Percentiles rank a stretch among this genome's conserved stretches.
Evolutionary conservation across 2,888 invertebrate genomes (phyloP).

Genomic region (Hirtodrosophila duncani): DNA sequence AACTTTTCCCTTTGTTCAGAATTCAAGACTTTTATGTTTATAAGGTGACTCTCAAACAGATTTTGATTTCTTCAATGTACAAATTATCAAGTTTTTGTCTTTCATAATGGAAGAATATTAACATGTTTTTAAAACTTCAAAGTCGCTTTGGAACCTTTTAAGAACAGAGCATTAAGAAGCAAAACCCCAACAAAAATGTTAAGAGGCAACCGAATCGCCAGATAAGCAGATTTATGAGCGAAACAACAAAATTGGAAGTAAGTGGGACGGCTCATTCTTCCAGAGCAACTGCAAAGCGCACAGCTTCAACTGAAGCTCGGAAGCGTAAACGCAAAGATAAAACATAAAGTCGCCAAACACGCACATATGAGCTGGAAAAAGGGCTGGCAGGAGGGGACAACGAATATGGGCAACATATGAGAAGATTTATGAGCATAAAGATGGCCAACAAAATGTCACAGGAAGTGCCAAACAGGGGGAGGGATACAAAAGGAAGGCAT

Average conservation of each 20-base stretch:
- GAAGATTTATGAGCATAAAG: constrained; percentile 62
- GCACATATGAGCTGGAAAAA: constrained; percentile 7
- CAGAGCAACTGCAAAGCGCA: constrained; percentile 6
- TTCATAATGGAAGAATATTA: no score
- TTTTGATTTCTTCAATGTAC: no score
- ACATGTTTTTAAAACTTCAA: no score
- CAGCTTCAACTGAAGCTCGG: constrained; percentile 36
- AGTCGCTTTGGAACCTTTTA: no score
- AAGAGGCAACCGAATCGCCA: constrained; percentile 42
- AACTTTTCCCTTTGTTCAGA: no score
- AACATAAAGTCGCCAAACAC: constrained; percentile 50
- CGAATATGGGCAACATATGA: constrained; percentile 14
- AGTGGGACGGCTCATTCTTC: constrained; percentile 52
- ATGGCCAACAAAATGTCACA: constrained; percentile 51
- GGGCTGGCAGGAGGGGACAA: background rate
- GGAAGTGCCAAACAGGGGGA: constrained; percentile 41
- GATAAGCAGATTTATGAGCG: constrained; percentile 71
- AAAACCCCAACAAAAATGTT: constrained; percentile 7
- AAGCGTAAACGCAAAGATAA: constrained; percentile 69
- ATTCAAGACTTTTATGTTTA: no score
- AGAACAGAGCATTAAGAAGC: constrained; percentile 28
- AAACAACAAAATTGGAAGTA: constrained; percentile 70
- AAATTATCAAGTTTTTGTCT: no score
- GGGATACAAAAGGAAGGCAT: constrained; percentile 2
- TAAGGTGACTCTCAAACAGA: no score